Base-by-base conservation (phyloP, 2,888 invertebrate genomes). In the Aleiodes alternator region DNA sequence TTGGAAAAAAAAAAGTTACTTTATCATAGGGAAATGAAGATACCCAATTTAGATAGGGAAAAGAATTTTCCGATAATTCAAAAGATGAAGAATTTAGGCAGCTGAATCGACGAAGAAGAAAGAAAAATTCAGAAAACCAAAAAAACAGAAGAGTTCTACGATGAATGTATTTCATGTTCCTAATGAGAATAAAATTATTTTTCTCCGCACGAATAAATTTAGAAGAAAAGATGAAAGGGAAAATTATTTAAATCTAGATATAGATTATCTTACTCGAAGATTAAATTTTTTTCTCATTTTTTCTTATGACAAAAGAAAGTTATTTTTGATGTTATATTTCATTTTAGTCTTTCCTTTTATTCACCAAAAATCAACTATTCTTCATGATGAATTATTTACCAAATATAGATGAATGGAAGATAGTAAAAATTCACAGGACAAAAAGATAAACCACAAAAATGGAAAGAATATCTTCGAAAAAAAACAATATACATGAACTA, bases 401-500 rank as follows among this genome's bases (percentile, higher is more conserved):
- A 12, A 48, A 43, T 64, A 64, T 12, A 64, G 29, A n/a, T 64
- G 64, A 61, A 61, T 14, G 16, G 34, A 61, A 61, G 43, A 43
- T 61, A n/a, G 61, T 34, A 4, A 16, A 31, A 57, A 29, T 57
- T 11, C 12, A 57, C 23, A 5, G 9, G 16, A 23, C 9, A 16
- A 3, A 31, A 69, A 29, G 12, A 43, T 48, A 66, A 55, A 66
- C 56, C 55, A 51, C 66, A 55, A 71, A 16, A 50, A 76, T 56
- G 69, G 73, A 56, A 53, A 50, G 59, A 50, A 55, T 51, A 66
- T 72, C 71, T 51, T 72, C 51, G 64, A 72, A 43, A 72, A 55
- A 56, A 12, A 74, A 73, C 51, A 53, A 72, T 72, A 64, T 72
- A 43, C 11, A 66, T 70, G 66, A 74, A 72, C 66, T 76, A 72